Conservation (phyloP, 2,888 invertebrate species). For the Sarcophaga variegata region DNA sequence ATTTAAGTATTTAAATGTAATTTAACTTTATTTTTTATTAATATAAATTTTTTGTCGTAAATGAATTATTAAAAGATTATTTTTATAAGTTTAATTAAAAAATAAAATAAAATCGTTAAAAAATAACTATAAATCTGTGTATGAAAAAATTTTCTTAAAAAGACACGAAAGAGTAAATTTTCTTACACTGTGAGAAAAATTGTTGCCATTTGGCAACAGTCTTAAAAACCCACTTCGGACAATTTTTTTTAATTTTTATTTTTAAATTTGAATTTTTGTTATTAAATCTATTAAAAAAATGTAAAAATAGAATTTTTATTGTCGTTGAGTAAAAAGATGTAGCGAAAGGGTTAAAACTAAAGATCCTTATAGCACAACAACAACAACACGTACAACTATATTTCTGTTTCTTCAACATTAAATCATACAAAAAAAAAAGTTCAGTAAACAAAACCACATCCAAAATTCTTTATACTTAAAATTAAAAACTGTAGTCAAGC, state of each 20-base stretch:
- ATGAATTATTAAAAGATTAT: neutral
- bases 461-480: no score
- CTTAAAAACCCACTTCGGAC: constrained; percentile 45
- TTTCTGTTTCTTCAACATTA: no score
- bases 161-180: constrained; percentile 34
- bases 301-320: constrained; percentile 1
- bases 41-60: neutral
- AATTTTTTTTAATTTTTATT: constrained; percentile 50
- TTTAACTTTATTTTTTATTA: neutral
- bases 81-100: neutral
- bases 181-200: constrained; percentile 48
- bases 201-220: constrained; percentile 46
- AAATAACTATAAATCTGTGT: neutral
- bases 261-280: constrained; percentile 31
- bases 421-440: no score
- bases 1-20: neutral
- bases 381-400: no score
- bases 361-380: no score
- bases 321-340: neutral
- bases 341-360: constrained; percentile 9
- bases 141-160: constrained; percentile 38
- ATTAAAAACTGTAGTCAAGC: no score
- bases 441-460: no score
- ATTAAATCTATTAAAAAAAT: neutral
- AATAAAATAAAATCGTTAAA: constrained; percentile 42